Evolutionary conservation across 2,113 vertebrate genomes (phyloP).

Genomic region (Alces alces): DNA sequence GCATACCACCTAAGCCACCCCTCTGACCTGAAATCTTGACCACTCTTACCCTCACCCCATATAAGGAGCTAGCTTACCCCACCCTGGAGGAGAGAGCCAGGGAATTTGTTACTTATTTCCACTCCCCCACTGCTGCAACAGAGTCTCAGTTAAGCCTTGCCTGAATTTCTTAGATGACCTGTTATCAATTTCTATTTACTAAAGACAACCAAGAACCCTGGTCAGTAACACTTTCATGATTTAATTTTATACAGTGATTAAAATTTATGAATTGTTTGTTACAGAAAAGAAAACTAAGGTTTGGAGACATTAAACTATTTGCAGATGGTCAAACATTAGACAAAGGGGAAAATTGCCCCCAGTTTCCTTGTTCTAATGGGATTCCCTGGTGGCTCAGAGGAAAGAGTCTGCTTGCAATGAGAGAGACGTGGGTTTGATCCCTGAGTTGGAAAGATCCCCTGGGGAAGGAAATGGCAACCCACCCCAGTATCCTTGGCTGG

Average conservation of each 20-base stretch:
- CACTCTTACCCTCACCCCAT: background rate
- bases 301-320: background rate
- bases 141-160: background rate
- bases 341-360: background rate
- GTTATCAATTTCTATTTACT: background rate
- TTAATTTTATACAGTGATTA: background rate
- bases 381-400: background rate
- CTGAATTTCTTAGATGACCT: background rate
- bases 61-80: background rate
- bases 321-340: background rate
- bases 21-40: background rate
- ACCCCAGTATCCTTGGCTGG: background rate
- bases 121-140: background rate
- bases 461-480: background rate
- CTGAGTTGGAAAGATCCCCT: background rate
- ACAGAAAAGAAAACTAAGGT: background rate
- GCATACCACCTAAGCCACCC: background rate
- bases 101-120: background rate
- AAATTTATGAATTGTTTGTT: background rate
- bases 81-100: background rate
- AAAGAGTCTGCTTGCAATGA: background rate
- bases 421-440: fast-evolving
- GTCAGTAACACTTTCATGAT: background rate
- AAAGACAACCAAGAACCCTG: background rate
- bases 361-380: background rate